Percentiles rank a stretch among this genome's conserved stretches.
Conservation (phyloP, 2,797 vertebrate genomes). For the Urosaurus nigricauda region DNA sequence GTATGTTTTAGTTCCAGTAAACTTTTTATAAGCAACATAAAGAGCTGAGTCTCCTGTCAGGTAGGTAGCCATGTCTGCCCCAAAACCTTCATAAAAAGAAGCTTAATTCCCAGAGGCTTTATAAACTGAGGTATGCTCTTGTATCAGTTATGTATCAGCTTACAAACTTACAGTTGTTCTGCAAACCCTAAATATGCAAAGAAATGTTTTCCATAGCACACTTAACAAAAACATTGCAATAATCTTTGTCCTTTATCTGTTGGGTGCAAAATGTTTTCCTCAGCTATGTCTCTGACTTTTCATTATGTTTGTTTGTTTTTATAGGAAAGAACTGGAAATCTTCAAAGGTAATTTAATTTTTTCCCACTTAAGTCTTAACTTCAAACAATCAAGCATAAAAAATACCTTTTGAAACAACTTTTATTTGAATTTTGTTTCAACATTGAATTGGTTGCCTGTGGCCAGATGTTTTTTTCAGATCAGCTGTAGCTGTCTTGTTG, state of each 20-base stretch:
- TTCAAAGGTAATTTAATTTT: constrained; percentile 89
- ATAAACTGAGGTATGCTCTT: no score
- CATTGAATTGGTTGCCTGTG: background rate
- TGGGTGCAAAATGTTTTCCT: constrained; percentile 5
- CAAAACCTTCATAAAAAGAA: no score
- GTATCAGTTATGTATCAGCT: background rate
- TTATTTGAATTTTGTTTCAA: background rate
- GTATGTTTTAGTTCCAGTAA: no score
- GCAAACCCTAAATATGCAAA: background rate
- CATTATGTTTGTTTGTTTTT: constrained; percentile 60
- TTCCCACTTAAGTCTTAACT: constrained; percentile 46
- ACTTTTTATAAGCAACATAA: no score
- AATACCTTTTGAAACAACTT: background rate
- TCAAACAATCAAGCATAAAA: constrained; percentile 12
- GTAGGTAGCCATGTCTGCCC: no score
- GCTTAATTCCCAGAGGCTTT: no score
- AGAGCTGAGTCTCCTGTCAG: no score
- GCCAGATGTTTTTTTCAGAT: background rate
- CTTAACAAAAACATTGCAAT: background rate
- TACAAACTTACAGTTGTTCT: constrained; percentile 5
- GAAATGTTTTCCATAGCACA: background rate
- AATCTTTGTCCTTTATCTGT: constrained; percentile 13
- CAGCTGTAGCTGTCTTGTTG: background rate
- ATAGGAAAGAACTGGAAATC: constrained; percentile 91
- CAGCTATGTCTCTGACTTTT: constrained; percentile 30